Percentiles rank a stretch among this genome's conserved stretches.
These are phyloP conservation scores for Spizaetus ornatus DNA, from an alignment of 2,113 vertebrate genomes.

Conservation along the genomic window DNA sequence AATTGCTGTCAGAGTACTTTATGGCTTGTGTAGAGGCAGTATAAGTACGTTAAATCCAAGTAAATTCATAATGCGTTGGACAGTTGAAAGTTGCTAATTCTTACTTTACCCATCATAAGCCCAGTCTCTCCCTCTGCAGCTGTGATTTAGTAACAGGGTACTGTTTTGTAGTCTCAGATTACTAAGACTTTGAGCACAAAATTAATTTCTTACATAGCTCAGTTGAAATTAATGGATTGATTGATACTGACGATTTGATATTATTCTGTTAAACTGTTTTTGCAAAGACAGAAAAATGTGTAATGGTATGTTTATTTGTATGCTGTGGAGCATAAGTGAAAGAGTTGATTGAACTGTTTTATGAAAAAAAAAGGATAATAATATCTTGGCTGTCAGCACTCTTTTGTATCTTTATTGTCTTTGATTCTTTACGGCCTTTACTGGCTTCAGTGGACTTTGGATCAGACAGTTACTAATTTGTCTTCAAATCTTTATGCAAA, in stretches of 20 bases:
- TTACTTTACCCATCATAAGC: background rate
- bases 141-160: background rate
- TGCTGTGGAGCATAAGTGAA: background rate
- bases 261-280: background rate
- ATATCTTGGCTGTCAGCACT: background rate
- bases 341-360: background rate
- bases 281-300: background rate
- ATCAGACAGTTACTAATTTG: conserved; percentile 3
- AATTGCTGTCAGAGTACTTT: background rate
- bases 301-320: background rate
- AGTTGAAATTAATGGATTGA: background rate
- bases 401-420: background rate
- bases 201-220: background rate
- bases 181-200: background rate
- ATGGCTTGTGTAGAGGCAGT: background rate
- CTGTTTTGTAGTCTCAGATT: background rate
- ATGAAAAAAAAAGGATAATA: background rate
- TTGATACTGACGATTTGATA: background rate
- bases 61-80: background rate
- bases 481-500: background rate
- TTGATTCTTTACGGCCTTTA: background rate
- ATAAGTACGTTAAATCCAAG: background rate
- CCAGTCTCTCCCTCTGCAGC: background rate
- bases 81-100: background rate
- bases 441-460: background rate